phyloP scores from a whole-genome alignment of 2,888 invertebrate genomes.

The Matsumyia berberina region DNA sequence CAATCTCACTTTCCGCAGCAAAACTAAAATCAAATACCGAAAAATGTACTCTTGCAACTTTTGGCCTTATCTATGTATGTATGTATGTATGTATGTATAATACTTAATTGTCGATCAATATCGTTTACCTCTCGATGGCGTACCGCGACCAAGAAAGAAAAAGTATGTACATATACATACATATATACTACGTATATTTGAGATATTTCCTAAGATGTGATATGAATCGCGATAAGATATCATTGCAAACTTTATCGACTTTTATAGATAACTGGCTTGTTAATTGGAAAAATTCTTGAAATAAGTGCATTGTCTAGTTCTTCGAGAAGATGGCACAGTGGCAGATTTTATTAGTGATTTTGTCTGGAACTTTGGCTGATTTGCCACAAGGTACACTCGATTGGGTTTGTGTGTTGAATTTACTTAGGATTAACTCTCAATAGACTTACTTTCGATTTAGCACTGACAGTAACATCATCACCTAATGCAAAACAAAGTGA shows the following conservation, averaged over 20 bases:
- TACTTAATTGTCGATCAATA: too few species aligned
- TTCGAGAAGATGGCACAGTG: slow-evolving; percentile 26
- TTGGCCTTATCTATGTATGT: neutral
- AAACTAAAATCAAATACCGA: too few species aligned
- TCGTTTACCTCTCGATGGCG: neutral
- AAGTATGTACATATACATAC: too few species aligned
- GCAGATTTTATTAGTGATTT: slow-evolving; percentile 32
- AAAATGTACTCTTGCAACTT: neutral
- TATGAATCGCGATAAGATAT: slow-evolving; percentile 61
- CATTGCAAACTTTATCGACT: slow-evolving; percentile 46
- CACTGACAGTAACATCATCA: slow-evolving; percentile 66
- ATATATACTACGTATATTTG: too few species aligned
- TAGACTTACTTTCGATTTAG: slow-evolving; percentile 79
- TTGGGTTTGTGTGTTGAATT: slow-evolving; percentile 64
- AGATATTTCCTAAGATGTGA: neutral
- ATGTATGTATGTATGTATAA: neutral
- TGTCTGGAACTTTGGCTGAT: slow-evolving; percentile 21
- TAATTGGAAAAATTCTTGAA: slow-evolving; percentile 3
- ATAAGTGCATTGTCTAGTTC: slow-evolving; percentile 12
- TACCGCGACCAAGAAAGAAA: neutral
- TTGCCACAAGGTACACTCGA: slow-evolving; percentile 25
- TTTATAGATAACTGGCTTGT: slow-evolving; percentile 18
- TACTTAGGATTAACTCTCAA: slow-evolving; percentile 69
- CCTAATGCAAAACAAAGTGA: slow-evolving; percentile 43
- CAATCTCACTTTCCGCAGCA: too few species aligned